phyloP scores from a whole-genome alignment of 1,140 invertebrate genomes.

The Daktulosphaira vitifoliae region DNA sequence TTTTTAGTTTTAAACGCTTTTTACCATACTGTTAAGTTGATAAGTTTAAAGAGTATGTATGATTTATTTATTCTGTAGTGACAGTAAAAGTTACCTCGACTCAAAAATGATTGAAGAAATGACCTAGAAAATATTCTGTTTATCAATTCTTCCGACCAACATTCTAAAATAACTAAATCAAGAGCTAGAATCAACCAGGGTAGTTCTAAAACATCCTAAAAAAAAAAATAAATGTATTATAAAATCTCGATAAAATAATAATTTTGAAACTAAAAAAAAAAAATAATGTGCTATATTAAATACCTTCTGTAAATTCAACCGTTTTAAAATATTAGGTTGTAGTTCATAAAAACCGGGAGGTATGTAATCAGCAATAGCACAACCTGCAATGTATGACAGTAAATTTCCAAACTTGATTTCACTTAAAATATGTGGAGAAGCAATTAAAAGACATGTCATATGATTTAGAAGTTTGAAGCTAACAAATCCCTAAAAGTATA shows the following conservation, averaged over 20 bases:
- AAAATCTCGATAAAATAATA: no score
- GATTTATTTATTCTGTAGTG: no score
- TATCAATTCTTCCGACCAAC: conserved; percentile 48
- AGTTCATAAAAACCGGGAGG: conserved; percentile 50
- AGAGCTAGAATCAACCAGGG: conserved; percentile 47
- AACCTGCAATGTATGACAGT: conserved; percentile 46
- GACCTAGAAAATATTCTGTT: conserved; percentile 39
- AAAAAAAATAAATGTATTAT: no score
- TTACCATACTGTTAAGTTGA: no score
- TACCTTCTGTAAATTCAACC: conserved; percentile 40
- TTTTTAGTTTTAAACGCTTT: no score
- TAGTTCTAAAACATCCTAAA: conserved; percentile 41
- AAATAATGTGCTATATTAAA: no score
- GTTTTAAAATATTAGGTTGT: conserved; percentile 43
- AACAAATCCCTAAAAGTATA: conserved; percentile 19
- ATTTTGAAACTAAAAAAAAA: conserved; percentile 29
- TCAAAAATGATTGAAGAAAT: conserved; percentile 11
- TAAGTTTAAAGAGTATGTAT: no score
- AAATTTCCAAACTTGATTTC: conserved; percentile 43
- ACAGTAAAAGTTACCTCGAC: not conserved
- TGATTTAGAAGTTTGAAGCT: not conserved
- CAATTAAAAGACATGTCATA: not conserved
- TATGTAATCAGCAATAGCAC: conserved; percentile 51
- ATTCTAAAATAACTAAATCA: conserved; percentile 48
- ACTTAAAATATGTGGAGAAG: not conserved